Percentiles rank a stretch among this genome's conserved stretches.
phyloP scores from a whole-genome alignment of 2,888 invertebrate genomes.

The Clusia tigrina region DNA sequence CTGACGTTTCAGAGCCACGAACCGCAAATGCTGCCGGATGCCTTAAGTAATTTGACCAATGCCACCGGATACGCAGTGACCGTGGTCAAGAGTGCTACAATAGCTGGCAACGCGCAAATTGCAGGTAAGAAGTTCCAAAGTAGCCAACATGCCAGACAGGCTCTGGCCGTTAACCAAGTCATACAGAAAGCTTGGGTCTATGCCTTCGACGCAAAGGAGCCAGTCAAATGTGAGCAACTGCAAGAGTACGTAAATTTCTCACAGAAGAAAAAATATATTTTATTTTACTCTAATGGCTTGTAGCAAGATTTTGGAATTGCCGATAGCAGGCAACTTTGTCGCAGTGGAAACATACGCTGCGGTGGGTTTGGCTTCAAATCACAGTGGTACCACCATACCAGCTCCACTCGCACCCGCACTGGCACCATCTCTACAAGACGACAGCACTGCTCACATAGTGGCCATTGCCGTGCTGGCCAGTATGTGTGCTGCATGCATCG shows the following conservation, averaged over 20 bases:
- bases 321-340: background rate
- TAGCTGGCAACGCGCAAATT: slow-evolving; percentile 17
- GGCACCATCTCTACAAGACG: too few species aligned
- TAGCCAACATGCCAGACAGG: too few species aligned
- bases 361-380: slow-evolving; percentile 9
- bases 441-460: slow-evolving; percentile 29
- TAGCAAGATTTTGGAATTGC: background rate
- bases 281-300: background rate
- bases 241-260: slow-evolving; percentile 42
- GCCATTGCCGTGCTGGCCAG: slow-evolving; percentile 33
- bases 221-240: slow-evolving; percentile 34
- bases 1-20: slow-evolving; percentile 34
- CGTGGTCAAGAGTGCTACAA: slow-evolving; percentile 30
- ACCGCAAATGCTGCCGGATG: slow-evolving; percentile 19
- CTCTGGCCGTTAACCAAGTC: slow-evolving; percentile 1
- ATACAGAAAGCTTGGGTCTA: slow-evolving; percentile 45
- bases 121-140: background rate
- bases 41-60: slow-evolving; percentile 28
- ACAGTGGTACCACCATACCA: too few species aligned
- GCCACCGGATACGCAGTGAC: slow-evolving; percentile 29
- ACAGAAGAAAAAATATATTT: background rate
- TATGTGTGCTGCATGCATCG: slow-evolving; percentile 29
- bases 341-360: slow-evolving; percentile 13
- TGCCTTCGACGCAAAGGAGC: slow-evolving; percentile 33
- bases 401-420: too few species aligned